Percentiles rank a stretch among this genome's conserved stretches.
phyloP scores from a whole-genome alignment of 2,113 vertebrate species.

The Tretioscincus oriximinensis region DNA sequence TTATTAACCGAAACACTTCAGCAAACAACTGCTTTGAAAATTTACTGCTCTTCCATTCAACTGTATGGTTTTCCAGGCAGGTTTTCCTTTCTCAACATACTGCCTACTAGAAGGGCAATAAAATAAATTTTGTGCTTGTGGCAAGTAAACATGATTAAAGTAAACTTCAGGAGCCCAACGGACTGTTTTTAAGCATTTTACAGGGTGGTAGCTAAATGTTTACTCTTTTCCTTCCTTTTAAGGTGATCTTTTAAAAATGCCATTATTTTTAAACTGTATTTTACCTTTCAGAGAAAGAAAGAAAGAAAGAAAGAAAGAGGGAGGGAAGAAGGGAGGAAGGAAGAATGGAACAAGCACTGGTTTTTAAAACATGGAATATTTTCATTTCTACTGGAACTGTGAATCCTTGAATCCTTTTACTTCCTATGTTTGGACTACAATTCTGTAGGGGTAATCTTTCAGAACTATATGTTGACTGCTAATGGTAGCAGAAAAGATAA shows the following conservation, averaged over 20 bases:
- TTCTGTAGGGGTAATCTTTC: background rate
- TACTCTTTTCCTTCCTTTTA: background rate
- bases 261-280: too few relatives aligned
- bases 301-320: background rate
- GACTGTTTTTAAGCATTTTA: constrained; percentile 5
- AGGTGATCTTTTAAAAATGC: background rate
- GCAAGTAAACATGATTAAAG: constrained; percentile 21
- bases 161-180: constrained; percentile 15
- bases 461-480: background rate
- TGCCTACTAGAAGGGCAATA: constrained; percentile 20
- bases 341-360: too few relatives aligned
- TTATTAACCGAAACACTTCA: constrained; percentile 38
- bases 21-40: constrained; percentile 48
- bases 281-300: too few relatives aligned
- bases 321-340: background rate
- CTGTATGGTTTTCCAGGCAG: constrained; percentile 6
- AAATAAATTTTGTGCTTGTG: background rate
- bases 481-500: too few relatives aligned
- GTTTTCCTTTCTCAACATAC: constrained; percentile 21
- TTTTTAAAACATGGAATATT: background rate
- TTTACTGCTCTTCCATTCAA: constrained; percentile 12
- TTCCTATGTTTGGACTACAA: background rate
- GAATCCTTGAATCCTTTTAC: background rate
- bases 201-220: constrained; percentile 32
- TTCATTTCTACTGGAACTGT: background rate